These are phyloP conservation scores for Pantherophis vulpinus DNA, from an alignment of 2,797 vertebrate species.

Conservation along the genomic window DNA sequence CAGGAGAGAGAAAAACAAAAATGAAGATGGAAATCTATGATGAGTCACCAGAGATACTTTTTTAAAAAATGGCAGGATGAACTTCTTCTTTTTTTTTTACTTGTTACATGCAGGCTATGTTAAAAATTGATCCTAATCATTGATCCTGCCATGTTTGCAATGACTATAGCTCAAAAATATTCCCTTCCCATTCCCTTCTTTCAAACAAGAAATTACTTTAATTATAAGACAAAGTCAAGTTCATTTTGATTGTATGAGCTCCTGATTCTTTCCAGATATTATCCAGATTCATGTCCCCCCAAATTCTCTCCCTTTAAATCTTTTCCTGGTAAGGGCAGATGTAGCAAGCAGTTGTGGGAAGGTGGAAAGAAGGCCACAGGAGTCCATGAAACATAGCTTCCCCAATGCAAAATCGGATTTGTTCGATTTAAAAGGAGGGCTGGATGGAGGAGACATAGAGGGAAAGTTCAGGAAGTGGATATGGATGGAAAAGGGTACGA, in stretches of 20 bases:
- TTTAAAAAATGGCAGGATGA: too few relatives aligned
- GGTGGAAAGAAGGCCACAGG: not conserved
- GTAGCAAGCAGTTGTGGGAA: not conserved
- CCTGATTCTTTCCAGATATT: not conserved
- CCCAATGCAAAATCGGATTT: not conserved
- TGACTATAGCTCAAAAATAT: not conserved
- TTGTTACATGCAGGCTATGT: not conserved
- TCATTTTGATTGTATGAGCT: not conserved
- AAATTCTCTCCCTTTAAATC: not conserved
- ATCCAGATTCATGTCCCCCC: not conserved
- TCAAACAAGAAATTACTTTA: not conserved
- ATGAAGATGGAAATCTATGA: not conserved
- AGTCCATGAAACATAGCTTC: not conserved
- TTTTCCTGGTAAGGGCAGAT: not conserved
- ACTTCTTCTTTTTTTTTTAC: not conserved
- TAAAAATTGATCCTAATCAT: not conserved
- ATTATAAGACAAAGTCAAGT: not conserved
- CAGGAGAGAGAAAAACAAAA: not conserved
- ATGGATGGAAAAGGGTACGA: not conserved
- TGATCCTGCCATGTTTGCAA: not conserved
- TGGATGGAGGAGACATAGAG: not conserved
- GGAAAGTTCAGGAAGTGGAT: not conserved
- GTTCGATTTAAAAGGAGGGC: not conserved
- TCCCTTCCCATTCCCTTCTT: not conserved
- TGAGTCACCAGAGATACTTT: not conserved